Evolutionary conservation across 2,113 vertebrate genomes (phyloP).

Genomic region (Accipiter virgatus): DNA sequence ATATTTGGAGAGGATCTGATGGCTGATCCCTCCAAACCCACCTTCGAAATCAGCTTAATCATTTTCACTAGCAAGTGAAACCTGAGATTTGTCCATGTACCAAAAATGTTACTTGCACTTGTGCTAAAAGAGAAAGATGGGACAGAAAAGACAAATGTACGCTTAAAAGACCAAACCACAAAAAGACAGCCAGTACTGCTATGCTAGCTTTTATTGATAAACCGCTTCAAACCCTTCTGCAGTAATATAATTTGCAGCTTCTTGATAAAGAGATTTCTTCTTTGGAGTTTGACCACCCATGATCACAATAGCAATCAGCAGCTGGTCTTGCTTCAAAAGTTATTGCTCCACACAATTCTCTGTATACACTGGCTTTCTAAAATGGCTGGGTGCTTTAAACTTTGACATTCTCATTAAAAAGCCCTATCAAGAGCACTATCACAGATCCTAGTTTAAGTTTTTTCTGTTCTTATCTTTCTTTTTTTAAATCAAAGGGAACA

Average conservation of each 20-base stretch:
- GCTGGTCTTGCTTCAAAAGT: background rate
- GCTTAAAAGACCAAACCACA: background rate
- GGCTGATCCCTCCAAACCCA: background rate
- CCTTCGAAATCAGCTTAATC: background rate
- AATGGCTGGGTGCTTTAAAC: background rate
- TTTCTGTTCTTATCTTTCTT: background rate
- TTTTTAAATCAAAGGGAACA: background rate
- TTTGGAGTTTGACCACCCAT: background rate
- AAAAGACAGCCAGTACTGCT: background rate
- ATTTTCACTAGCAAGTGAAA: background rate
- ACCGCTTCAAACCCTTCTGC: accelerated
- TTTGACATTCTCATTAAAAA: background rate
- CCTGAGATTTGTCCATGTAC: background rate
- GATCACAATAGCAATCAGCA: background rate
- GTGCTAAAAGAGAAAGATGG: background rate
- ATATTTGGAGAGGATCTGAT: background rate
- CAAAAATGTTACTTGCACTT: background rate
- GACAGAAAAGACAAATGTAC: background rate
- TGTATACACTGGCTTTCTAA: background rate
- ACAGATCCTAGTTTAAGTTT: background rate
- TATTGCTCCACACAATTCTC: background rate
- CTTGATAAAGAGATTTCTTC: background rate
- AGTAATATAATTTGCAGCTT: background rate
- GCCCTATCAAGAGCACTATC: background rate
- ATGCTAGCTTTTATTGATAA: background rate